Base-by-base conservation (phyloP, 2,113 vertebrate species). In the Elgaria multicarinata region DNA sequence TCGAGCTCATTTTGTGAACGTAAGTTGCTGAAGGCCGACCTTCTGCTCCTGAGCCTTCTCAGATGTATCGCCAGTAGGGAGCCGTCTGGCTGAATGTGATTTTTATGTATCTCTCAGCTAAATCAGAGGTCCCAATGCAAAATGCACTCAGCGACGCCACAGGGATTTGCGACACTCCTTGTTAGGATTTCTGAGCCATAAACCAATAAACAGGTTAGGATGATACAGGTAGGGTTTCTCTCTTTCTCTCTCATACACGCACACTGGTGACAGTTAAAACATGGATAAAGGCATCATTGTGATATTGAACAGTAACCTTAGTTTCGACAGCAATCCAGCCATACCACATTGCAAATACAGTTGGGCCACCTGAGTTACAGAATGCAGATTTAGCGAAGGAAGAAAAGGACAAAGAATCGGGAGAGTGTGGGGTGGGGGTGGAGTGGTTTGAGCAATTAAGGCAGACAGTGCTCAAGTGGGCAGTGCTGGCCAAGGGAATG, bases 51-150 rank as follows among this genome's bases (percentile, higher is more conserved):
- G 91, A 94, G 76, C 53, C 76, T 96, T 95, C 91, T 93, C 92
- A 95, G 90, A 93, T 88, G 90, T 93, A 93, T 93, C 91, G 88
- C 86, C 92, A 92, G 91, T 58, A 90, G 95, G 86, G 91, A 95
- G 89, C 92, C 83, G 91, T 94, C 87, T 93, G 87, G 81, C 78
- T 91, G 85, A 36, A 74, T 76, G 92, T 91, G 67, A 88, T 92
- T 96, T 96, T 96, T 95, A 89, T 81, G 28, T 83, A 89, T 95
- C 92, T 95, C 96, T 93, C 93, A 95, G 90, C 67, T 93, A 93
- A 96, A 95, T 92, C 90, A 93, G 93, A 96, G 85, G 85, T 96
- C 86, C 90, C 94, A 89, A 94, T 94, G 91, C 89, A 95, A 95
- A 96, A 96, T 91, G 93, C 91, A 94, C 89, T 87, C 86, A 58